Conservation (phyloP, 2,113 vertebrate genomes). For the Oreochromis tanganicae region DNA sequence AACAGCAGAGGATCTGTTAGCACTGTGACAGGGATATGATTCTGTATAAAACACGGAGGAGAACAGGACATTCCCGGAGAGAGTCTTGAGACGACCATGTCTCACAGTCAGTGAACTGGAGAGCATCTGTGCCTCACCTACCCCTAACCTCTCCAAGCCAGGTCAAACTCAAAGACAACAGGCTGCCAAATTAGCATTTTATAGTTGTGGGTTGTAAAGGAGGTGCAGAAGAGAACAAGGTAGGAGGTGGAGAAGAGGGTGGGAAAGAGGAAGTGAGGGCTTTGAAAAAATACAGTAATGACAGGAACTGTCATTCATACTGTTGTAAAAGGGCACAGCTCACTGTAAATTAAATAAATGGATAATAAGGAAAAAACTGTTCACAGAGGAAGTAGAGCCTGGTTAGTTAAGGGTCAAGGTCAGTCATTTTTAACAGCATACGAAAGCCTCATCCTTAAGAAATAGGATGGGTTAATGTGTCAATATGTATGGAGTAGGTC, state of each 20-base stretch:
- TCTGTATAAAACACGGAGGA: background rate
- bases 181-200: conserved; percentile 63
- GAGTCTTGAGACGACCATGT: conserved; percentile 17
- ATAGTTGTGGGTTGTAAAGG: conserved; percentile 22
- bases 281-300: conserved; percentile 28
- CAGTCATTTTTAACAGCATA: background rate
- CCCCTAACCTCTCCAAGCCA: background rate
- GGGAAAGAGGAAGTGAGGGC: conserved; percentile 33
- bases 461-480: background rate
- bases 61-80: conserved; percentile 9
- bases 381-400: background rate
- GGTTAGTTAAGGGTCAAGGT: background rate
- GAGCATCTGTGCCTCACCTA: conserved; percentile 48
- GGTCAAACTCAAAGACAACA: conserved; percentile 21
- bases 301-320: conserved; percentile 21
- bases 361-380: background rate
- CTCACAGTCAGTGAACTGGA: conserved; percentile 3
- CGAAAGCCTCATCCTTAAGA: background rate
- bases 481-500: background rate
- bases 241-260: conserved; percentile 14
- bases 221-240: conserved; percentile 23
- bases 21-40: background rate
- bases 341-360: conserved; percentile 21
- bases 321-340: conserved; percentile 33
- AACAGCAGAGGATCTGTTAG: conserved; percentile 23